Conservation (phyloP, 2,797 vertebrate genomes). For the Nyctibius grandis region DNA sequence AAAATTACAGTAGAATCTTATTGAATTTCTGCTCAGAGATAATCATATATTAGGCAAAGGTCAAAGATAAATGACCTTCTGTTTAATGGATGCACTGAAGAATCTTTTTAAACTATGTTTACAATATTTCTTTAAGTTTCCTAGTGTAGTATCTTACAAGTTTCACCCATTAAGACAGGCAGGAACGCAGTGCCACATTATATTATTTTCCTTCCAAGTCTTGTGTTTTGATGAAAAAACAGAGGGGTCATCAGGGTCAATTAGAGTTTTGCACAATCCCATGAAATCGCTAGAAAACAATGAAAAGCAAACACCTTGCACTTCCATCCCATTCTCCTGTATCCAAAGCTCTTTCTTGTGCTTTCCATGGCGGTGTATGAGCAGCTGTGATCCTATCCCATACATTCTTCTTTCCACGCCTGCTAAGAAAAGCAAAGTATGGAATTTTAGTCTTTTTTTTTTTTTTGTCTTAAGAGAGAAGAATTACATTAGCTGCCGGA, state of each 20-base stretch:
- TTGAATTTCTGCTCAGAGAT: conserved; percentile 46
- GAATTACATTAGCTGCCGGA: neutral
- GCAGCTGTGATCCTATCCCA: neutral
- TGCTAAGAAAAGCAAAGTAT: neutral
- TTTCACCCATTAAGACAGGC: neutral
- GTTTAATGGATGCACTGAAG: neutral
- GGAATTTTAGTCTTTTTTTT: neutral
- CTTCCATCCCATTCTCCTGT: neutral
- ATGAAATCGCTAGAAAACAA: neutral
- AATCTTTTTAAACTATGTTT: neutral
- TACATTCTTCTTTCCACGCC: neutral
- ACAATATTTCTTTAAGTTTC: neutral
- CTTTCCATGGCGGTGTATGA: neutral
- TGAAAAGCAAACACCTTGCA: neutral
- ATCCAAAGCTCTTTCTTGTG: neutral
- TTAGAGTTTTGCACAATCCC: neutral
- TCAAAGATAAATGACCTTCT: conserved; percentile 27
- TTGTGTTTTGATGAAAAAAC: neutral
- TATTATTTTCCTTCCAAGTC: neutral
- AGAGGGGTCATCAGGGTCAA: neutral
- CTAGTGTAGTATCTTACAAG: neutral
- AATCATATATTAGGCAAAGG: conserved; percentile 29
- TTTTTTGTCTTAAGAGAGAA: neutral
- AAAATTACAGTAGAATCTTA: conserved; percentile 49
- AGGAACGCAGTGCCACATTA: neutral